Evolutionary conservation across 1,140 invertebrate species (phyloP).

Genomic region (Micrasema longulum): DNA sequence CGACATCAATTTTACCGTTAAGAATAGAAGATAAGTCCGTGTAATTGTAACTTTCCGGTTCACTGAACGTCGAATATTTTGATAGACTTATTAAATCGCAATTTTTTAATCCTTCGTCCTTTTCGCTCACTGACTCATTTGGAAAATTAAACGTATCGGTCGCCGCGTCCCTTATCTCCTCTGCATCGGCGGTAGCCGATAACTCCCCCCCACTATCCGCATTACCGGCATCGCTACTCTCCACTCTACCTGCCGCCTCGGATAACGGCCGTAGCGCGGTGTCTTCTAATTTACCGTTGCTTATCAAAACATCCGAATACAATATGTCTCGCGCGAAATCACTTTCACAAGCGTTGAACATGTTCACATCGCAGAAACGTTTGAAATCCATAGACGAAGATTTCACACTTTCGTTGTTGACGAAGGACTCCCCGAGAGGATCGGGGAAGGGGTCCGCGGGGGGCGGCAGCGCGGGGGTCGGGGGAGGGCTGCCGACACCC

Average conservation of each 20-base stretch:
- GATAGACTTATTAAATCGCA: neutral
- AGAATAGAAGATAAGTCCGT: conserved; percentile 32
- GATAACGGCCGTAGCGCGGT: neutral
- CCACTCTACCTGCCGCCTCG: conserved; percentile 17
- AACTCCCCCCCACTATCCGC: neutral
- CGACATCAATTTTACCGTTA: conserved; percentile 26
- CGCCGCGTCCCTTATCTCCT: conserved; percentile 15
- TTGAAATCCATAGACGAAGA: conserved; percentile 47
- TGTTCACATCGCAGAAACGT: conserved; percentile 50
- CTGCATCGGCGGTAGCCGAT: neutral
- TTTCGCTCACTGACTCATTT: neutral
- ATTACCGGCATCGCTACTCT: neutral
- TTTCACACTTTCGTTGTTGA: conserved; percentile 29
- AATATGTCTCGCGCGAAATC: conserved; percentile 20
- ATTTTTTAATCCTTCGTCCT: conserved; percentile 1
- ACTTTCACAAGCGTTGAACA: conserved; percentile 42
- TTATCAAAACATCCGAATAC: conserved; percentile 13
- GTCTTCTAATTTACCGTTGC: conserved; percentile 18
- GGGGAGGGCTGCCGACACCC: neutral
- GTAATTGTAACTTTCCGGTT: conserved; percentile 17
- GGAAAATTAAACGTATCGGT: neutral
- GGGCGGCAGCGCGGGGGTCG: neutral
- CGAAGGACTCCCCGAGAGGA: neutral
- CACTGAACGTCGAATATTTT: neutral
- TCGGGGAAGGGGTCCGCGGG: neutral